Base-by-base conservation (phyloP, 2,888 invertebrate genomes). In the Napeogenes inachia region DNA sequence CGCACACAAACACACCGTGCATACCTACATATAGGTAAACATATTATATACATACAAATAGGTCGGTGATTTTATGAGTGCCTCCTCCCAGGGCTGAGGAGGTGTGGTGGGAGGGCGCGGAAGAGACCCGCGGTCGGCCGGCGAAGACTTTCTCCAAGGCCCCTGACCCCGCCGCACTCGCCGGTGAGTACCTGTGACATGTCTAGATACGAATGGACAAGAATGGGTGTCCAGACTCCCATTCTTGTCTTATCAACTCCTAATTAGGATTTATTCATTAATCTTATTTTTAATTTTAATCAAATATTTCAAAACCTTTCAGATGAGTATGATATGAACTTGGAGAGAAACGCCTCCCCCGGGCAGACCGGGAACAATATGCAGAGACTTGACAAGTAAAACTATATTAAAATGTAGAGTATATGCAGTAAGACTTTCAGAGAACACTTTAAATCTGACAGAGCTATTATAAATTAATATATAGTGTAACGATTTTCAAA, bases 341-440 rank as follows among this genome's bases (percentile, higher is more conserved):
- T 77, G 47, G 88, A 89, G 4, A 74, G 87, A 0, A 80, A 77
- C 64, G 66, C 81, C 0, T 84, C 87, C 0, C 88, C 88, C 6
- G 78, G 79, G 68, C 92, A 78, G 75, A 76, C 78, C 45, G 84
- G 83, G 50, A 92, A 81, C 82, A 92, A 82, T 70, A 91, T 80
- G 89, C 92, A 84, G 79, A 77, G 81, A 71, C 82, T 82, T 38
- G 92, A 85, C 77, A 92, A 80, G 89, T 89, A 47, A 78, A 80
- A 21, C 6, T 13, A 50, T 50, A 50, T 50, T n/a, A 8, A 50
- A 4, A 50, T 50, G 10, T 50, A 50, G 6, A 12, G 30, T 50
- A 30, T 30, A 3, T 42, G 8, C 2, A 42, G 4, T 35, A 35
- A 35, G 4, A 35, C 35, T 35, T 35, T 35, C 6, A 35, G 4